These are phyloP conservation scores for Bombylius major DNA, from an alignment of 2,888 invertebrate genomes.

Conservation along the genomic window DNA sequence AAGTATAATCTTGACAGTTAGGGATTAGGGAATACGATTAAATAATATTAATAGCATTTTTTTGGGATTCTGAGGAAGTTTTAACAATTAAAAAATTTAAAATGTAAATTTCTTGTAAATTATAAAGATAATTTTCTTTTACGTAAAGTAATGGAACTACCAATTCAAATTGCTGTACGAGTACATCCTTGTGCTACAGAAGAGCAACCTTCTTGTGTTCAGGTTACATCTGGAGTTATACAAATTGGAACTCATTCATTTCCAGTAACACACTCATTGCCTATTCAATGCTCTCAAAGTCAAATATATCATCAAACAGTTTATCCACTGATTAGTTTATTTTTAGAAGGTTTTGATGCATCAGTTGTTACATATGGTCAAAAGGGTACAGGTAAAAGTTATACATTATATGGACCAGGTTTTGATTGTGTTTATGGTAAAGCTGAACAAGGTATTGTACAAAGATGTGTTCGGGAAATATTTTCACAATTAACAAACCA, in stretches of 20 bases:
- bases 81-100: no score
- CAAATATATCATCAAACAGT: constrained; percentile 51
- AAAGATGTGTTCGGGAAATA: constrained; percentile 57
- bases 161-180: constrained; percentile 58
- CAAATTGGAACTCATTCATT: constrained; percentile 34
- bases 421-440: constrained; percentile 48
- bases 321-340: constrained; percentile 51
- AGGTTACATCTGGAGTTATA: constrained; percentile 28
- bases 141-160: constrained; percentile 47
- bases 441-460: constrained; percentile 53
- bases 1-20: no score
- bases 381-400: constrained; percentile 55
- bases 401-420: constrained; percentile 59
- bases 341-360: constrained; percentile 63
- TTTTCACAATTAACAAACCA: constrained; percentile 49
- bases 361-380: constrained; percentile 59
- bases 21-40: no score
- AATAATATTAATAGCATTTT: no score
- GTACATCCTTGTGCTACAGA: constrained; percentile 45
- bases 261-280: constrained; percentile 43
- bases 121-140: no score
- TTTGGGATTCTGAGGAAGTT: no score
- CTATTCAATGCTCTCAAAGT: constrained; percentile 49
- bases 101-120: no score
- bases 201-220: constrained; percentile 30